A percentile compares a stretch with the other conserved stretches of the same genome.
These are phyloP conservation scores for Caranx ignobilis DNA, from an alignment of 2,113 vertebrate genomes.

Conservation along the genomic window DNA sequence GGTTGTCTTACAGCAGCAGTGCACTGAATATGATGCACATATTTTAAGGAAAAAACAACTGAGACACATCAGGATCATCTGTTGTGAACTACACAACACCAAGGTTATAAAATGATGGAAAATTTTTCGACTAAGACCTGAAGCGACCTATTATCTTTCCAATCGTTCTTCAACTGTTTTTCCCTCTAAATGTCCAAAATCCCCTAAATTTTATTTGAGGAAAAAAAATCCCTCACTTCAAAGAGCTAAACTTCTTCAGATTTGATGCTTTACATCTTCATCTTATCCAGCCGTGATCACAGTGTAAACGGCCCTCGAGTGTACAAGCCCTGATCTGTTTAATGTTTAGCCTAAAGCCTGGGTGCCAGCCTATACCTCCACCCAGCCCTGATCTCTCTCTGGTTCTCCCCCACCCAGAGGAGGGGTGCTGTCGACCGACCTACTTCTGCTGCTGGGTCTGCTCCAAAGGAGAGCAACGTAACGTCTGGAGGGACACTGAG, in stretches of 20 bases:
- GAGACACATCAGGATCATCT: too few species aligned
- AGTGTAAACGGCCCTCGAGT: slow-evolving; percentile 29
- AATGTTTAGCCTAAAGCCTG: slow-evolving; percentile 38
- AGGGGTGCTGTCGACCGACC: slow-evolving; percentile 65
- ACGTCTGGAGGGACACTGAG: slow-evolving; percentile 77
- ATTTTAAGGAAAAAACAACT: neutral
- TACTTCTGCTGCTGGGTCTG: slow-evolving; percentile 72
- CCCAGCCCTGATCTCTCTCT: slow-evolving; percentile 42
- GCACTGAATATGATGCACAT: slow-evolving; percentile 19
- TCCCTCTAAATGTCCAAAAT: neutral
- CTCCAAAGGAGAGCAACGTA: slow-evolving; percentile 77
- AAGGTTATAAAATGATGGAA: neutral
- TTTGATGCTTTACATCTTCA: neutral
- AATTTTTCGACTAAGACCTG: neutral
- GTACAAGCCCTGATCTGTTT: slow-evolving; percentile 58
- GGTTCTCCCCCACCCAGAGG: slow-evolving; percentile 53
- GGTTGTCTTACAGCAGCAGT: slow-evolving; percentile 24
- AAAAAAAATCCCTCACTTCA: neutral
- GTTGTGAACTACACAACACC: neutral
- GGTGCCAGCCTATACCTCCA: slow-evolving; percentile 63
- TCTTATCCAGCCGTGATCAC: slow-evolving; percentile 42
- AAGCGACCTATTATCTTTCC: neutral
- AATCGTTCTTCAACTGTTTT: too few species aligned
- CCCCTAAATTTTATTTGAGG: neutral
- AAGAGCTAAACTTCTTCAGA: slow-evolving; percentile 19